Base-by-base conservation (phyloP, 2,888 invertebrate genomes). In the Stenchaetothrips biformis region DNA sequence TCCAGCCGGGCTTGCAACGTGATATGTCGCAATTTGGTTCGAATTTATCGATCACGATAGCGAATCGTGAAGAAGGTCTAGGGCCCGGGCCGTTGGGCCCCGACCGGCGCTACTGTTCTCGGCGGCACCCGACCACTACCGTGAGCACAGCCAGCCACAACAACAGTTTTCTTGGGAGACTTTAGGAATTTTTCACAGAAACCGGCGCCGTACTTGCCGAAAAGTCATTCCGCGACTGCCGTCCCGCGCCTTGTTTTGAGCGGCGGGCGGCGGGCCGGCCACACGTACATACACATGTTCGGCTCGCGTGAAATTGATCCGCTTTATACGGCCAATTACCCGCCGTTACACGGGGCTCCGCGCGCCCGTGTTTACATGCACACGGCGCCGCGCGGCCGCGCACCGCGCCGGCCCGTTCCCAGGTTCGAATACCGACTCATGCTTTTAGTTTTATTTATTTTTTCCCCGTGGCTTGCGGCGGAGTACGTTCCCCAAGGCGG, bases 31-130 rank as follows among this genome's bases (percentile, higher is more conserved):
- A 74, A 74, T 74, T 74, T 74, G 25, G 67, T 74, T 74, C 67
- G 67, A 74, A 74, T 74, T 74, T 74, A 74, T 74, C 67, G 67
- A 74, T 74, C 67, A 74, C 67, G 67, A 74, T 74, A 74, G 67
- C 9, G 67, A 74, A 74, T 74, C 67, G 67, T 74, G 67, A 74
- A 74, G 67, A 21, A 21, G 67, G 18, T 18, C 59, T 74, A 8
- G 21, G 67, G 67, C 67, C 67, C 67, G 18, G 67, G 7, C 62
- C 62, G 67, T 21, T 21, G 0, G 67, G 18, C 67, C 67, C 67
- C 21, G 67, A 4, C 67, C 6, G 67, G 67, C 67, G 67, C 67
- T 53, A 53, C 53, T 53, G 53, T 13, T 53, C 37, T 37, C 37
- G 37, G 37, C 4, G 37, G 37, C 37, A 4, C 37, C 37, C 37